Conservation (phyloP, 2,113 vertebrate species). For the Serinus canaria region DNA sequence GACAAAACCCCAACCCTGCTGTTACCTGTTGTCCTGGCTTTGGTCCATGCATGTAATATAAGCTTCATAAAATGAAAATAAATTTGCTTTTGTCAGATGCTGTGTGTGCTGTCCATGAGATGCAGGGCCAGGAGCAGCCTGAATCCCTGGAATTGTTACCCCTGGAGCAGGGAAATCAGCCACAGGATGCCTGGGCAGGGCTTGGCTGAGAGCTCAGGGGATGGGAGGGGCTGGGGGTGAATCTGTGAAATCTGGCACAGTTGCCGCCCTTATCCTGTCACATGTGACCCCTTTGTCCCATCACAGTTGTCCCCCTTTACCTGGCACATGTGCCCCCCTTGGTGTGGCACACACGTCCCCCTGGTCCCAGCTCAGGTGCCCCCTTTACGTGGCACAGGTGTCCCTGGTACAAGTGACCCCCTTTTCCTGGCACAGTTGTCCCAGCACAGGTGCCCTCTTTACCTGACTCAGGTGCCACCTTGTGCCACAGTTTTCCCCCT, state of each 20-base stretch:
- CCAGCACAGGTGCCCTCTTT: not conserved
- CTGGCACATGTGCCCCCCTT: too few relatives aligned
- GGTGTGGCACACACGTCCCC: too few relatives aligned
- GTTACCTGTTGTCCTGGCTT: constrained; percentile 59
- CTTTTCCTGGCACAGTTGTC: not conserved
- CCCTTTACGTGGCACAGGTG: too few relatives aligned
- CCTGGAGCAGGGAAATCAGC: not conserved
- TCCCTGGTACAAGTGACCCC: not conserved
- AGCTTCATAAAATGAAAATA: constrained; percentile 73
- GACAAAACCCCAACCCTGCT: not conserved
- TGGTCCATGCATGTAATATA: constrained; percentile 70
- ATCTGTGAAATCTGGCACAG: not conserved
- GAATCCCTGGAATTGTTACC: not conserved
- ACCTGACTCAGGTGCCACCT: not conserved
- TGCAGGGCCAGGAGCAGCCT: not conserved
- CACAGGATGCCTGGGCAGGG: fast-evolving
- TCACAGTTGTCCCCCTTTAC: too few relatives aligned
- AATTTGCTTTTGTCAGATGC: constrained; percentile 68
- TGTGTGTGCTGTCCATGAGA: not conserved
- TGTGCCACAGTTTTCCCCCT: not conserved
- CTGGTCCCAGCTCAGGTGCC: too few relatives aligned
- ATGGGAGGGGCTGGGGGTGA: not conserved
- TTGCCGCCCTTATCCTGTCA: not conserved
- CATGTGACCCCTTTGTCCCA: not conserved
- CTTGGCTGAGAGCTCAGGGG: not conserved